A percentile compares a stretch with the other conserved stretches of the same genome.
phyloP scores from a whole-genome alignment of 2,113 vertebrate species.

The Cryptotis parvus region DNA sequence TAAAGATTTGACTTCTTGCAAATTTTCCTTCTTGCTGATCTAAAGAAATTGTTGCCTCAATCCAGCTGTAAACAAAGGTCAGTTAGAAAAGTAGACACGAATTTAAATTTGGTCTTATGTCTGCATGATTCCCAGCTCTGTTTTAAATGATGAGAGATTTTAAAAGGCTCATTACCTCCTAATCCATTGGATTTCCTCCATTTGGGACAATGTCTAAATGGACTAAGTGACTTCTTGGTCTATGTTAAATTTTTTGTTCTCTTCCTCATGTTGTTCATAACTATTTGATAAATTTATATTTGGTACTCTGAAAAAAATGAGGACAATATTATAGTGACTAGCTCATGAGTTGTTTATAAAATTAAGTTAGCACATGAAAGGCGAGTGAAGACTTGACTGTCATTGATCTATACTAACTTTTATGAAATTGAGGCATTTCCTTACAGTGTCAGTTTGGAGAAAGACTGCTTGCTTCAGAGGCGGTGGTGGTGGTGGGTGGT shows the following conservation, averaged over 20 bases:
- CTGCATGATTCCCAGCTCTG: background rate
- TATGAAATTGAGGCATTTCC: background rate
- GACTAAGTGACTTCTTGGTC: background rate
- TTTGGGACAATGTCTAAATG: background rate
- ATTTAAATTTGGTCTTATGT: conserved; percentile 1
- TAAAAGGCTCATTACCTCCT: background rate
- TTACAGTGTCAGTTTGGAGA: background rate
- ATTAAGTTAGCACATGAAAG: background rate
- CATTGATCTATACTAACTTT: background rate
- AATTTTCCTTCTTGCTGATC: conserved; percentile 4
- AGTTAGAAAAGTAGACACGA: background rate
- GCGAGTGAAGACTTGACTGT: background rate
- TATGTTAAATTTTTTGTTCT: background rate
- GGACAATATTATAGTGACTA: background rate
- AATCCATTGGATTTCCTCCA: no score
- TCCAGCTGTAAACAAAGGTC: conserved; percentile 25
- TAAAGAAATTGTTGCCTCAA: background rate
- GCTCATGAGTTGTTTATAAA: background rate
- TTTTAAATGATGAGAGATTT: background rate
- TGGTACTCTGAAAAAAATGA: background rate
- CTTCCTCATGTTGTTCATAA: background rate
- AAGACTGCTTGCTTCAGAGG: background rate
- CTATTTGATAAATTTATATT: conserved; percentile 4
- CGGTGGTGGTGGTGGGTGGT: background rate
- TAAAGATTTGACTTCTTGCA: conserved; percentile 18